Percentiles rank a stretch among this genome's conserved stretches.
Evolutionary conservation across 2,888 invertebrate genomes (phyloP).

Genomic region (Marronus borbonicus): DNA sequence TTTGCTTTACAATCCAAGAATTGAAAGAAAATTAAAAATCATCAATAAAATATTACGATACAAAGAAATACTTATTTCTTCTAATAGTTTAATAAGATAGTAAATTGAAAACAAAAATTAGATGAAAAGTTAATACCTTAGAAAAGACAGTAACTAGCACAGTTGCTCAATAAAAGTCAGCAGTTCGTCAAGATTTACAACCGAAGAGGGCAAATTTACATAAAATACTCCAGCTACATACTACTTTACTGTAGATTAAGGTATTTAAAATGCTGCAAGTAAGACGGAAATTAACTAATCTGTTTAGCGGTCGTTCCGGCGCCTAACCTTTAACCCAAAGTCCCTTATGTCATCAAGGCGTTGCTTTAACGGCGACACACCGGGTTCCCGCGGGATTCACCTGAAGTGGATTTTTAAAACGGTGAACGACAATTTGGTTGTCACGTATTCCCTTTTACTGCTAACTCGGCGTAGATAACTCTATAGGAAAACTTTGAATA

Average conservation of each 20-base stretch:
- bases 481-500: background rate
- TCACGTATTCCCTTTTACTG: background rate
- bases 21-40: too few species aligned
- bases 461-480: background rate
- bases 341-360: constrained; percentile 62
- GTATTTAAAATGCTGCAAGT: constrained; percentile 53
- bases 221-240: constrained; percentile 22
- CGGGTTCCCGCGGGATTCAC: constrained; percentile 54
- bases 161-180: background rate
- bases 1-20: too few species aligned
- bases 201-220: constrained; percentile 15
- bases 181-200: constrained; percentile 11
- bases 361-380: constrained; percentile 52
- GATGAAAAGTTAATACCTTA: too few species aligned
- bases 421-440: constrained; percentile 25
- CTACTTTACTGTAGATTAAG: constrained; percentile 48
- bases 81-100: too few species aligned
- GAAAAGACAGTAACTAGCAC: background rate
- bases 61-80: too few species aligned
- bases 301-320: constrained; percentile 60
- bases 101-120: too few species aligned
- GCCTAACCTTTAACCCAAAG: constrained; percentile 59
- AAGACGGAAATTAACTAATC: constrained; percentile 58
- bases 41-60: too few species aligned
- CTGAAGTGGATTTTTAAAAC: constrained; percentile 56